Conservation (phyloP, 2,888 invertebrate species). For the Luperina testacea region DNA sequence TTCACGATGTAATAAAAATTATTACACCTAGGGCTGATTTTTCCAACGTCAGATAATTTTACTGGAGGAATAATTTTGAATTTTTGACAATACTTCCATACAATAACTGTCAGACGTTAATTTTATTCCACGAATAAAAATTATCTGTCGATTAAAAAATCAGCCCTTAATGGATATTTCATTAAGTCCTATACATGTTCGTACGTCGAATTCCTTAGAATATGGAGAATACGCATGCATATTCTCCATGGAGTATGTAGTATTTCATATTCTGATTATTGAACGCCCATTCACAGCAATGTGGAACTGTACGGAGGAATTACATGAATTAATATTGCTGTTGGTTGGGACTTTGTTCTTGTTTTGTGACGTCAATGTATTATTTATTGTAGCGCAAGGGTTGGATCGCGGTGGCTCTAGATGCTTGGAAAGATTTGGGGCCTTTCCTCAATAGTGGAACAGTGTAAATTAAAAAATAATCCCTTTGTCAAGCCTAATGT, state of each 20-base stretch:
- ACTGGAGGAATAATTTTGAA: too few relatives aligned
- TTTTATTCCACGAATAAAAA: too few relatives aligned
- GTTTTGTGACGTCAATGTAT: slow-evolving; percentile 1
- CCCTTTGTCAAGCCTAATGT: neutral
- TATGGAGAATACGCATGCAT: neutral
- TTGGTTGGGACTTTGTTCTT: neutral
- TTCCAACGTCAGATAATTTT: too few relatives aligned
- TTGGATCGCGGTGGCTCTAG: too few relatives aligned
- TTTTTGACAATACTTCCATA: too few relatives aligned
- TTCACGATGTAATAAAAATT: neutral
- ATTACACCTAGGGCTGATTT: too few relatives aligned
- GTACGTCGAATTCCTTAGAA: slow-evolving; percentile 5
- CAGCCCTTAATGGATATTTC: neutral
- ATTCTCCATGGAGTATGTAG: neutral
- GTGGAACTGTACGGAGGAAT: neutral
- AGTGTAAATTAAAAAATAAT: too few relatives aligned
- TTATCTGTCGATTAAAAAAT: too few relatives aligned
- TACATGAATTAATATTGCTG: neutral
- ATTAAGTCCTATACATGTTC: neutral
- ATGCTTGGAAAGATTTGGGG: too few relatives aligned
- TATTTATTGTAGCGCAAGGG: neutral
- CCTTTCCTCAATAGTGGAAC: too few relatives aligned
- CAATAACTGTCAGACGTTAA: too few relatives aligned
- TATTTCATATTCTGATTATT: slow-evolving; percentile 26
- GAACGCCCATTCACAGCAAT: neutral